Base-by-base conservation (phyloP, 1,140 invertebrate species). In the Frieseomelitta varia region DNA sequence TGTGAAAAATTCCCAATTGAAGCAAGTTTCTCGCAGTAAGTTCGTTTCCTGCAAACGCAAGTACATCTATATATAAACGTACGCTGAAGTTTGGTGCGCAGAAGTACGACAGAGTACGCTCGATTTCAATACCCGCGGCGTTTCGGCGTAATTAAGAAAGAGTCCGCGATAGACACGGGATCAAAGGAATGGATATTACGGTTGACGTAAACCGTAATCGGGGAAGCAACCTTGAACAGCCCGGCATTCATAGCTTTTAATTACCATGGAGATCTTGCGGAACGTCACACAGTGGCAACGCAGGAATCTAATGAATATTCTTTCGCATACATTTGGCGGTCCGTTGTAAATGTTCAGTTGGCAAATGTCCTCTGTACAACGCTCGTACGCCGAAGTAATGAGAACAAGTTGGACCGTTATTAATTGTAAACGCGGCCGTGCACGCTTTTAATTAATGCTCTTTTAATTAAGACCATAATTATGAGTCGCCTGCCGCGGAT, bases 351-450 rank as follows among this genome's bases (percentile, higher is more conserved):
- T 79, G 47, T 51, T 27, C 53, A 19, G 58, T 61, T 27, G 39
- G 65, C 69, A 79, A 85, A 85, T 88, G 87, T 82, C 30, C 79
- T 74, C 63, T 85, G 61, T 65, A 85, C 63, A 68, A 68, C 55
- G 27, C 51, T 24, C 24, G 53, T 55, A 68, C 71, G 55, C 78
- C 67, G 51, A 74, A 85, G 86, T 91, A 91, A 91, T 85, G 87
- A 91, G 91, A 90, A 91, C 86, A 91, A 92, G 91, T 92, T 92
- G 87, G 87, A 89, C 81, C 76, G 75, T 85, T 87, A 87, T 87
- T 90, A 91, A 88, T 90, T 90, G 81, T 81, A 83, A 73, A 74
- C 81, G 73, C 82, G 80, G 73, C 74, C 67, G 82, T 76, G 87
- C 77, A 73, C 67, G 81, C 81, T 89, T 91, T 91, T 89, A 90